Base-by-base conservation (phyloP, 1,140 invertebrate genomes). In the Thalassaphorura encarpata region DNA sequence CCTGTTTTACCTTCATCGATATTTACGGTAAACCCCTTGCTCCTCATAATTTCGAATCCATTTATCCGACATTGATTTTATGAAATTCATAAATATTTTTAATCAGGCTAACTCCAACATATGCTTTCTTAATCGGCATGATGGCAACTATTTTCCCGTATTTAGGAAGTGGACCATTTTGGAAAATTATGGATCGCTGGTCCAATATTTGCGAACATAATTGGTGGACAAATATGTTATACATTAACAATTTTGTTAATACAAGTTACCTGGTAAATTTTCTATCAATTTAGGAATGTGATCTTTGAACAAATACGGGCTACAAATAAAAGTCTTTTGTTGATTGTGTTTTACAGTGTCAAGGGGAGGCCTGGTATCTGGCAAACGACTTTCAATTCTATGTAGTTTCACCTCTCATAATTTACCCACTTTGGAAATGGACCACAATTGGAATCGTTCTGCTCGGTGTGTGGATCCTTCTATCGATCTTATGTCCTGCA, bases 311-410 rank as follows among this genome's bases (percentile, higher is more conserved):
- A 26, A 15, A 26, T 8, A 8, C 26, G 26, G 23, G 4, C 28
- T 42, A 4, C 4, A 11, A 6, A 13, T 53, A 6, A 42, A 15
- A 5, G 5, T 5, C 28, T 31, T 6, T 15, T 54, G 45, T 46
- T 2, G 5, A 21, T n/a, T 19, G n/a, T 43, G 23, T 18, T 31
- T 41, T 54, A 27, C 64, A 83, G 83, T 89, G 87, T 63, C 75
- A 87, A 72, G 78, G 79, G 3, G 87, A 84, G 82, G 81, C 82
- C 24, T 90, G 87, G 87, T 89, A 87, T 64, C 66, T 90, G 46
- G 80, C 85, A 11, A 80, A 80, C 52, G 87, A 90, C 67, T 87
- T 85, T 77, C 85, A 88, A 70, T 84, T 84, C 66, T 88, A 81
- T 64, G 66, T 81, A 13, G 68, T 86, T 4, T 70, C 72, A 18